These are phyloP conservation scores for Opisthograptis luteolata DNA, from an alignment of 2,888 invertebrate genomes.

Conservation along the genomic window DNA sequence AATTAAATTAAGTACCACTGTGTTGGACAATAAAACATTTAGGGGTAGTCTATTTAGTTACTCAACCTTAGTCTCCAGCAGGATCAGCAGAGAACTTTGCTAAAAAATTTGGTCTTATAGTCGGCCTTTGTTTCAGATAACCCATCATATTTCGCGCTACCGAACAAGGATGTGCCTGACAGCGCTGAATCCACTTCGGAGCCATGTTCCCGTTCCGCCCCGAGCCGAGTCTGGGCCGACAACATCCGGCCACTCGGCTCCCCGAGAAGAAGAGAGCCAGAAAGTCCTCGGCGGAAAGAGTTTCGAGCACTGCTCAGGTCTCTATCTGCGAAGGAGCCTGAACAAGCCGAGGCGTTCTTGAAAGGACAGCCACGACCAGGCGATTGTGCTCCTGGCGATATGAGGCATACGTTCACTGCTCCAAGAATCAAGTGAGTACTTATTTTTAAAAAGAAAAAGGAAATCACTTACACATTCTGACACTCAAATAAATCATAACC, in stretches of 20 bases:
- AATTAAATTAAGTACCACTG: too few species aligned
- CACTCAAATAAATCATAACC: too few species aligned
- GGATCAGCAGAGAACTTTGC: too few species aligned
- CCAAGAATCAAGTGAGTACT: constrained; percentile 76
- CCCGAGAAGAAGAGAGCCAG: constrained; percentile 68
- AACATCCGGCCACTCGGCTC: constrained; percentile 67
- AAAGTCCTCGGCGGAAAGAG: constrained; percentile 78
- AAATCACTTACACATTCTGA: too few species aligned
- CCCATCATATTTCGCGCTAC: constrained; percentile 90
- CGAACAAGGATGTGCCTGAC: constrained; percentile 77
- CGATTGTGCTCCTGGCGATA: constrained; percentile 85
- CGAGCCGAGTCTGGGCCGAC: constrained; percentile 85
- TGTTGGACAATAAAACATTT: too few species aligned
- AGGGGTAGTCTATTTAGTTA: too few species aligned
- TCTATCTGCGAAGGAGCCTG: constrained; percentile 86
- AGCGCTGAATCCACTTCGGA: constrained; percentile 72
- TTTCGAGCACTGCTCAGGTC: constrained; percentile 86
- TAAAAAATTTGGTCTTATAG: neutral
- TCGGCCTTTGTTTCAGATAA: constrained; percentile 86
- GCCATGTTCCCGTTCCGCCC: constrained; percentile 87
- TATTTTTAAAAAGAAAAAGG: too few species aligned
- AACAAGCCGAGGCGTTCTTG: constrained; percentile 87
- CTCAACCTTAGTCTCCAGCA: too few species aligned
- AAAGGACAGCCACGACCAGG: constrained; percentile 88
- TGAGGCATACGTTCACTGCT: constrained; percentile 76